phyloP scores from a whole-genome alignment of 2,797 vertebrate genomes.

The Anolis apletophallus region DNA sequence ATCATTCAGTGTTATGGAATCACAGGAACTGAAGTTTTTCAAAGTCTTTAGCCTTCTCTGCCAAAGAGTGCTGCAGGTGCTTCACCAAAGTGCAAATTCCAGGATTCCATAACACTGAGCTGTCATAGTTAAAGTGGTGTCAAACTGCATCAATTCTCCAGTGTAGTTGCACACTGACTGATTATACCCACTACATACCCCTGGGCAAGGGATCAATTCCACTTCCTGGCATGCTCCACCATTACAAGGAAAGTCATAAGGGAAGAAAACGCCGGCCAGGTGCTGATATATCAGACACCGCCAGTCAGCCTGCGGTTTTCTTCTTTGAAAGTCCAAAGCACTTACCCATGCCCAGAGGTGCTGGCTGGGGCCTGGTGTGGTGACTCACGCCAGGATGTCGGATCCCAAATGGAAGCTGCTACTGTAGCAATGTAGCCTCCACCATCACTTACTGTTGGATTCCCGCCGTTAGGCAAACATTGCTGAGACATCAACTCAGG shows the following conservation, averaged over 20 bases:
- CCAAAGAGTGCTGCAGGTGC: no score
- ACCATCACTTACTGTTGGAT: neutral
- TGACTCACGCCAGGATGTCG: constrained; percentile 21
- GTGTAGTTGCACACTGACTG: no score
- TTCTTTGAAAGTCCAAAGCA: neutral
- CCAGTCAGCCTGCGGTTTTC: neutral
- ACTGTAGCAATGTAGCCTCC: neutral
- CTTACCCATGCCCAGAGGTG: neutral
- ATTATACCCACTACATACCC: neutral
- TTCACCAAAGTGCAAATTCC: no score
- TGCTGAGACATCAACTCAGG: neutral
- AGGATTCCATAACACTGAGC: no score
- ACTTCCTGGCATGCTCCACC: neutral
- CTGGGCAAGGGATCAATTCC: neutral
- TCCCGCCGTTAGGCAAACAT: neutral
- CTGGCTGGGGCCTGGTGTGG: no score
- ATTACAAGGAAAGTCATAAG: neutral
- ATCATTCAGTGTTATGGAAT: no score
- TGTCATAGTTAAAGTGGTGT: no score
- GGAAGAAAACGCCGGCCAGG: neutral
- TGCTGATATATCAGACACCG: neutral
- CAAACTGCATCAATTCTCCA: no score
- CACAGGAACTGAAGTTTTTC: no score
- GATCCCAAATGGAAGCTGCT: neutral
- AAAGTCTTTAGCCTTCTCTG: no score